phyloP scores from a whole-genome alignment of 2,888 invertebrate species.

The Mythimna lalbum region DNA sequence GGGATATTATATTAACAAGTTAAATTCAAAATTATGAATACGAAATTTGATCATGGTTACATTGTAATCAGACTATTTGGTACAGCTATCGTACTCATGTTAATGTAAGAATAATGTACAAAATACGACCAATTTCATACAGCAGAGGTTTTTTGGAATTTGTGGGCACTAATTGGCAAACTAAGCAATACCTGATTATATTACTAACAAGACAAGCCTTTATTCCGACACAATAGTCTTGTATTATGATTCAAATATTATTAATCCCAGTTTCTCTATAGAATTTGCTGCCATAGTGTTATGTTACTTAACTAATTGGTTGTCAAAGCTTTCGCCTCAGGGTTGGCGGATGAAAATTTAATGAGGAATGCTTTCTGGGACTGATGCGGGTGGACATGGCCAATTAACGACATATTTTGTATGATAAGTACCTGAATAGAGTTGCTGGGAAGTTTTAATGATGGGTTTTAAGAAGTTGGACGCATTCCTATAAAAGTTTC shows the following conservation, averaged over 20 bases:
- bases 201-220: constrained; percentile 12
- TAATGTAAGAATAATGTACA: background rate
- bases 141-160: background rate
- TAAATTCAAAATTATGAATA: background rate
- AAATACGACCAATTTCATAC: background rate
- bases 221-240: constrained; percentile 38
- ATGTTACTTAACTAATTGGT: constrained; percentile 78
- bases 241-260: constrained; percentile 39
- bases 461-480: background rate
- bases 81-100: constrained; percentile 1
- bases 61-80: constrained; percentile 5
- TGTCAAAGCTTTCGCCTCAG: constrained; percentile 73
- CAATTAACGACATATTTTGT: constrained; percentile 74
- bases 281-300: constrained; percentile 74
- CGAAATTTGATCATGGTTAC: background rate
- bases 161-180: constrained; percentile 3
- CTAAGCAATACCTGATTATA: constrained; percentile 9
- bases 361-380: constrained; percentile 79
- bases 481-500: background rate
- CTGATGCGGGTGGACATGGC: constrained; percentile 71
- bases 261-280: constrained; percentile 28
- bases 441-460: constrained; percentile 13
- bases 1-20: background rate
- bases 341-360: constrained; percentile 82
- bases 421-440: constrained; percentile 21